phyloP scores from a whole-genome alignment of 37 sponge, comb jelly and placozoan species.

The Corticium candelabrum region DNA sequence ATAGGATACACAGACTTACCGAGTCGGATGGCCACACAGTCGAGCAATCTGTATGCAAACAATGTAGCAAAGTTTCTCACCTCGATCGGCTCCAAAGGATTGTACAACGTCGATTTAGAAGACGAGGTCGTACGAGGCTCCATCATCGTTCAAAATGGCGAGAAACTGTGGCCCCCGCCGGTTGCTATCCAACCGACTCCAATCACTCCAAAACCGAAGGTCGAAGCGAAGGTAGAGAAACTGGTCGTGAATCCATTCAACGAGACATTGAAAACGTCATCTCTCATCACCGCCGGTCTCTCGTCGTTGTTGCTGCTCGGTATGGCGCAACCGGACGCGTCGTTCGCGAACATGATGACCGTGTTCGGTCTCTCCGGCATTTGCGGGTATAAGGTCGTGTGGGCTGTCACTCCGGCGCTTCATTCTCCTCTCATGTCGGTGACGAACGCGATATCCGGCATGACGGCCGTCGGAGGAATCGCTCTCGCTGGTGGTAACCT shows the following conservation, averaged over 20 bases:
- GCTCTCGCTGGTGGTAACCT: constrained; percentile 78
- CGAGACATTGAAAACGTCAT: constrained; percentile 34
- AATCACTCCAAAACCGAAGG: constrained; percentile 11
- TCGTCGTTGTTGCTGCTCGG: constrained; percentile 59
- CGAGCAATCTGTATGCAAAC: constrained; percentile 83
- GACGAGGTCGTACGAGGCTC: constrained; percentile 86
- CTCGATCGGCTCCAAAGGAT: constrained; percentile 45
- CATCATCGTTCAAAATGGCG: constrained; percentile 55
- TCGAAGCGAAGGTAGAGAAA: constrained; percentile 29
- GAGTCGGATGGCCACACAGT: constrained; percentile 75
- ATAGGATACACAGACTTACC: constrained; percentile 90
- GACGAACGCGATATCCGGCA: constrained; percentile 92
- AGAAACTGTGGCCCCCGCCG: constrained; percentile 79
- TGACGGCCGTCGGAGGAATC: constrained; percentile 88
- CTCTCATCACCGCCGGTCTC: constrained; percentile 65
- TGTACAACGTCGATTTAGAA: constrained; percentile 56
- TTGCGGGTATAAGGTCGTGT: constrained; percentile 88
- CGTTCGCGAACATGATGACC: constrained; percentile 78
- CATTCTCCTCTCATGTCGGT: constrained; percentile 97
- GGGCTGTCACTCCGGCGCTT: constrained; percentile 91
- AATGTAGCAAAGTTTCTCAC: constrained; percentile 71
- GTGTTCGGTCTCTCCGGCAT: constrained; percentile 78
- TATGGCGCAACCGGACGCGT: constrained; percentile 51
- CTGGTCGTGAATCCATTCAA: constrained; percentile 31
- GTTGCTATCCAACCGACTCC: constrained; percentile 25